Evolutionary conservation across 1,140 invertebrate species (phyloP).

Genomic region (Dinoponera quadriceps): DNA sequence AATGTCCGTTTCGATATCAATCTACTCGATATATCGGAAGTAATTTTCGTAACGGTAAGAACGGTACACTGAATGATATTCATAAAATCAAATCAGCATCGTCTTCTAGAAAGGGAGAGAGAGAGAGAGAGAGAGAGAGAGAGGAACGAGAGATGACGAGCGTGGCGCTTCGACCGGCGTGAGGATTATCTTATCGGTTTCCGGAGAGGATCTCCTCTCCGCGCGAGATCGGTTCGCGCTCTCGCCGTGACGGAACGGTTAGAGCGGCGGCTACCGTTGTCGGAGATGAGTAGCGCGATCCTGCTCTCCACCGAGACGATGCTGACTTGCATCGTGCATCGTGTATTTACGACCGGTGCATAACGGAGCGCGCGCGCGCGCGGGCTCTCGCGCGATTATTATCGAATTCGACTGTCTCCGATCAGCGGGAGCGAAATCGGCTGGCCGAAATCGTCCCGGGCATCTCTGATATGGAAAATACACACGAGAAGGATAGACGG

Average conservation of each 20-base stretch:
- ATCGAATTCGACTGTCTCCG: conserved; percentile 11
- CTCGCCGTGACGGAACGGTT: neutral
- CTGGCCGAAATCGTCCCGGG: neutral
- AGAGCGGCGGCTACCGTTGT: conserved; percentile 38
- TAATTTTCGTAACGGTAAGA: conserved; percentile 9
- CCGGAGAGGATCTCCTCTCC: no score
- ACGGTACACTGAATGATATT: neutral
- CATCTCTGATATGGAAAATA: neutral
- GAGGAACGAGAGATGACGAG: neutral
- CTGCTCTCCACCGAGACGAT: neutral
- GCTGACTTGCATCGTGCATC: conserved; percentile 53
- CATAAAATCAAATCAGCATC: neutral
- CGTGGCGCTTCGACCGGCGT: neutral
- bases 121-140: no score
- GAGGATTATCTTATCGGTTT: conserved; percentile 9
- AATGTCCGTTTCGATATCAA: no score
- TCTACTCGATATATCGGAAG: neutral
- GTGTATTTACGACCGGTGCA: conserved; percentile 14
- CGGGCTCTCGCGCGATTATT: neutral
- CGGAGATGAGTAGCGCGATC: conserved; percentile 37
- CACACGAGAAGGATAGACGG: neutral
- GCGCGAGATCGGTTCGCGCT: conserved; percentile 3
- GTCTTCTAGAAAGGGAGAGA: no score
- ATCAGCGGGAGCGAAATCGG: neutral
- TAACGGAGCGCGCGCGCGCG: conserved; percentile 13